Conservation (phyloP, 1,140 invertebrate genomes). For the Paralvinella palmiformis region DNA sequence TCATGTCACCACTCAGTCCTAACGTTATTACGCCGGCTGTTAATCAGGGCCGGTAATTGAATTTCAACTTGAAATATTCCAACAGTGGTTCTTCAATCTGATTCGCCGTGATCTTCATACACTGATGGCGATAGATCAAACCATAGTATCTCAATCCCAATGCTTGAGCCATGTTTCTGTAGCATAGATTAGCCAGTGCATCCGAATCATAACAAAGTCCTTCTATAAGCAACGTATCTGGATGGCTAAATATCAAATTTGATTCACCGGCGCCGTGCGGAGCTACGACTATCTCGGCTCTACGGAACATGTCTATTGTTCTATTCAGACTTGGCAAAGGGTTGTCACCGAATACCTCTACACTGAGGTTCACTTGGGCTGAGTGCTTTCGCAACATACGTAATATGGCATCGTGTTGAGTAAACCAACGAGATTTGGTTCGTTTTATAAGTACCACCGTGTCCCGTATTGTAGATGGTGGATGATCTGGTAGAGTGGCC, state of each 20-base stretch:
- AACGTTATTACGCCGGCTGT: too few relatives aligned
- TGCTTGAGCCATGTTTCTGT: neutral
- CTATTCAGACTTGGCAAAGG: neutral
- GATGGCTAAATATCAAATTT: neutral
- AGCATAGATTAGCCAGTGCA: neutral
- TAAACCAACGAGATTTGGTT: neutral
- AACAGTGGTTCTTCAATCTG: too few relatives aligned
- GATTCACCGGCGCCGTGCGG: neutral
- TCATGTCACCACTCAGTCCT: too few relatives aligned
- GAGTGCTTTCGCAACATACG: neutral
- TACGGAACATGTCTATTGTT: neutral
- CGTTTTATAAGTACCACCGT: neutral
- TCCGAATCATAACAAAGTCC: neutral
- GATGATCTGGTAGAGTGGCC: too few relatives aligned
- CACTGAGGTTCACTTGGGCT: neutral
- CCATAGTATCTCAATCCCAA: neutral
- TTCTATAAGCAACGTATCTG: neutral
- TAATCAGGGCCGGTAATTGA: too few relatives aligned
- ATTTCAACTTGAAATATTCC: too few relatives aligned
- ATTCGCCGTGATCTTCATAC: too few relatives aligned
- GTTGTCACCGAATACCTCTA: neutral
- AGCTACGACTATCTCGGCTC: too few relatives aligned
- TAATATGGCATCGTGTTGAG: neutral
- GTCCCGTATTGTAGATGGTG: neutral
- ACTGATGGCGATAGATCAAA: too few relatives aligned